Percentiles rank a stretch among this genome's conserved stretches.
Conservation (phyloP, 2,113 vertebrate genomes). For the Dicrurus megarhynchus region DNA sequence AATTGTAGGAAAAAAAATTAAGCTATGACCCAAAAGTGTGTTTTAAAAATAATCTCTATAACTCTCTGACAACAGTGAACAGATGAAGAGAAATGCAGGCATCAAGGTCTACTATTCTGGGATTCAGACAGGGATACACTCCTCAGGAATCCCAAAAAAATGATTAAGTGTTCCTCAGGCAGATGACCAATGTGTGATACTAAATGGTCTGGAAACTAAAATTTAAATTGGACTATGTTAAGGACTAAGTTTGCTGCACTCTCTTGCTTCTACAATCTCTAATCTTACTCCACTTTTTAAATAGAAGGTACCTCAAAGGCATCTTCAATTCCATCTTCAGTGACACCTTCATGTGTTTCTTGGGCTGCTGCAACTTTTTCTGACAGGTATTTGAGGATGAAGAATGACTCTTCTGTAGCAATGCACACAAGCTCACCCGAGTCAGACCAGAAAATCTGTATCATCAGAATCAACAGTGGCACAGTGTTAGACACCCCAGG, state of each 20-base stretch:
- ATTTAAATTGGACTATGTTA: neutral
- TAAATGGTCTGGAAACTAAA: neutral
- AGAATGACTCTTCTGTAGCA: slow-evolving; percentile 98
- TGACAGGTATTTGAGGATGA: slow-evolving; percentile 93
- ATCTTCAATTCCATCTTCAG: slow-evolving; percentile 98
- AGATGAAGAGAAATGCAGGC: neutral
- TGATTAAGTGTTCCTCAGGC: neutral
- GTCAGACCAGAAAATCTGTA: slow-evolving; percentile 98
- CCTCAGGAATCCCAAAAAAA: neutral
- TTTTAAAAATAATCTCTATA: neutral
- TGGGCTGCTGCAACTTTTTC: slow-evolving; percentile 95
- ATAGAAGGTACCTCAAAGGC: slow-evolving; percentile 87
- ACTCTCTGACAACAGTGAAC: neutral
- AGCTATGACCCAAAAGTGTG: neutral
- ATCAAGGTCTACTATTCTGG: neutral
- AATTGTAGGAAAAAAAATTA: neutral
- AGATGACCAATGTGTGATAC: neutral
- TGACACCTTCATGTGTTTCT: slow-evolving; percentile 94
- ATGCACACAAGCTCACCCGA: slow-evolving; percentile 98
- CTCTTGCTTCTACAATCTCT: neutral
- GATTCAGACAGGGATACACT: neutral
- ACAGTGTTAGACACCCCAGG: neutral
- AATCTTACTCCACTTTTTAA: neutral
- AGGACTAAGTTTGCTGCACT: neutral
- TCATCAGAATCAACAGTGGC: neutral